Evolutionary conservation across 2,113 vertebrate genomes (phyloP), one percentile per base, ranked within the genome.

Genomic region (Butastur rufipennis): DNA sequence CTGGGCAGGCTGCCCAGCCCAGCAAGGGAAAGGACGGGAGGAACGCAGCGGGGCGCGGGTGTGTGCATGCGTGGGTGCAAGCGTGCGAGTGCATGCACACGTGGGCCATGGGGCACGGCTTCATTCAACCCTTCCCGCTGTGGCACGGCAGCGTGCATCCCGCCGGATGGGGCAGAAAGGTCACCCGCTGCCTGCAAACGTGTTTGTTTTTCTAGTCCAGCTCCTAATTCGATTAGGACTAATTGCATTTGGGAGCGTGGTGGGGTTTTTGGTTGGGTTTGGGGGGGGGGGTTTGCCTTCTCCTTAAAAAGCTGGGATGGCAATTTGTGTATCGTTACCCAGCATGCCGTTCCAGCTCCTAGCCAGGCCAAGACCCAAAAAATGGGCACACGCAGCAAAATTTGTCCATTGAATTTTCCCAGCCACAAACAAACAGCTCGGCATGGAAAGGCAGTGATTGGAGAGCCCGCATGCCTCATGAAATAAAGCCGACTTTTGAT

Each of bases 1-100:
- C 90, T 90, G 95, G 95, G 94, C 95, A 74, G 86, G 72, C 52
- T 96, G 96, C 96, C 96, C 92, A 93, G 92, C 74, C 32, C 65
- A 0, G 75, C 22, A 6, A 58, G 77, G 79, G 77, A 74, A 88
- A 81, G 62, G 86, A 52, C 1, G 9, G 81, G 67, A 86, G 78
- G 88, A 70, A 88, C 5, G 34, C 81, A 66, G 90, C 4, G 3
- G 82, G 59, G 81, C 1, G 43, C 1, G 89, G 70, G 48, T 56
- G 89, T 2, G 3, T 70, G 38, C 68, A 40, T 3, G 18, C 6
- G 11, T 2, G 80, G 58, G 74, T 75, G 90, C 0, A 9, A 62
- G 81, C 1, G 1, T 12, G 32, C 0, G 23, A 48, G 92, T 3
- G 27, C 3, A 29, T 16, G 89, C 77, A 70, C 66, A 47, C 7